These are phyloP conservation scores for Halcyon chelicuti DNA, from an alignment of 2,797 vertebrate genomes.

Conservation along the genomic window DNA sequence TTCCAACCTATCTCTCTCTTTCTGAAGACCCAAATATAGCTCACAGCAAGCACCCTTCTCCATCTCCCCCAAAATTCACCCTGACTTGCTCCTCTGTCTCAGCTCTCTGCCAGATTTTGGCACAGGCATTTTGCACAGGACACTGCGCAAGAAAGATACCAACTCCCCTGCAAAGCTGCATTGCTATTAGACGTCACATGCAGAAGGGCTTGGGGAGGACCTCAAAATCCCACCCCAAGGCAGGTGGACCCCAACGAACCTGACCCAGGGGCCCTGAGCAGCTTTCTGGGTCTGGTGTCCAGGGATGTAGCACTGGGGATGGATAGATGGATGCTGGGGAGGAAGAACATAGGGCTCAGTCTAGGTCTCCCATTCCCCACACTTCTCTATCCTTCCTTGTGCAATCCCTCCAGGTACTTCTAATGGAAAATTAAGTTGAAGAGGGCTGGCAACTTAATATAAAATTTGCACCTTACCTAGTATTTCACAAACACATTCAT, in stretches of 20 bases:
- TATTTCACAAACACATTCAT: rapidly evolving
- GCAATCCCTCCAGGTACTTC: background rate
- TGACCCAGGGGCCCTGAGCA: background rate
- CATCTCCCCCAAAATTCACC: background rate
- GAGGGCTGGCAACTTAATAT: background rate
- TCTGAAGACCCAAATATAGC: background rate
- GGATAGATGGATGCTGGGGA: background rate
- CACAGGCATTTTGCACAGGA: rapidly evolving
- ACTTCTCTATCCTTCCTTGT: background rate
- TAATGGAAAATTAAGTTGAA: background rate
- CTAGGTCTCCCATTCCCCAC: background rate
- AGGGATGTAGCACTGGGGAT: background rate
- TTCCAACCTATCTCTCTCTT: background rate
- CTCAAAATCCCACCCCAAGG: background rate
- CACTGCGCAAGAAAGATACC: rapidly evolving
- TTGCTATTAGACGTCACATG: background rate
- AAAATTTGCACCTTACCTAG: background rate
- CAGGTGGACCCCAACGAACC: background rate
- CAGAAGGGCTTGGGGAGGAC: background rate
- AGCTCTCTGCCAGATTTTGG: background rate
- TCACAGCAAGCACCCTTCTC: background rate
- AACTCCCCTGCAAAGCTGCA: background rate
- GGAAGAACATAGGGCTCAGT: background rate
- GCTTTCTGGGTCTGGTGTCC: background rate
- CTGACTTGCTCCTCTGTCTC: background rate